phyloP scores from a whole-genome alignment of 2,113 vertebrate species.

The Equus przewalskii region DNA sequence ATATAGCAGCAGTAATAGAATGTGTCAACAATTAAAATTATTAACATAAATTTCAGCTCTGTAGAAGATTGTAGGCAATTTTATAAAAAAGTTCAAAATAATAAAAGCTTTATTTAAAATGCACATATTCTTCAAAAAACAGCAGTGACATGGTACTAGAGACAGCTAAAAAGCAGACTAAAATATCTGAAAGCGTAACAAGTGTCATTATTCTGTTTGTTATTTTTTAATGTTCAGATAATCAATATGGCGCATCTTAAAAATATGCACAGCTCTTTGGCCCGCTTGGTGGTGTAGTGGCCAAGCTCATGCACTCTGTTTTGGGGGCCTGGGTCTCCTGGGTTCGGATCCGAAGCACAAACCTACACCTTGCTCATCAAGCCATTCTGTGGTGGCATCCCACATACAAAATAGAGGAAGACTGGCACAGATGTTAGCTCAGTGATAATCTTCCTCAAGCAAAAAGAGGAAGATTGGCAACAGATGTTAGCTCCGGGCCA shows the following conservation, averaged over 20 bases:
- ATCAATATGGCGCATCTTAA: not conserved
- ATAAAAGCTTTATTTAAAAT: not conserved
- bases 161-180: not conserved
- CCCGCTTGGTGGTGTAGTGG: too few species aligned
- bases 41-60: not conserved
- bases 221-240: not conserved
- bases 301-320: too few species aligned
- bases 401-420: too few species aligned
- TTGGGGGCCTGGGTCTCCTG: too few species aligned
- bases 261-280: not conserved
- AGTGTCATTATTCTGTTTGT: not conserved
- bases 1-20: not conserved
- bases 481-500: too few species aligned
- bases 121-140: not conserved
- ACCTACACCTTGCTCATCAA: too few species aligned
- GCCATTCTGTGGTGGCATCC: too few species aligned
- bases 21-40: not conserved
- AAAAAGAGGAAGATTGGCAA: too few species aligned
- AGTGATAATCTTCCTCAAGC: too few species aligned
- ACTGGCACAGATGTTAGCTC: too few species aligned
- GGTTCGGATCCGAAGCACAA: too few species aligned
- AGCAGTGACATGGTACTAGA: not conserved
- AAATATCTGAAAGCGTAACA: not conserved
- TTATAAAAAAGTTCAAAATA: constrained; percentile 41
- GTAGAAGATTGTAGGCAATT: not conserved